Percentiles rank a stretch among this genome's conserved stretches.
Conservation (phyloP, 1,140 invertebrate genomes). For the Drosophila pachea region DNA sequence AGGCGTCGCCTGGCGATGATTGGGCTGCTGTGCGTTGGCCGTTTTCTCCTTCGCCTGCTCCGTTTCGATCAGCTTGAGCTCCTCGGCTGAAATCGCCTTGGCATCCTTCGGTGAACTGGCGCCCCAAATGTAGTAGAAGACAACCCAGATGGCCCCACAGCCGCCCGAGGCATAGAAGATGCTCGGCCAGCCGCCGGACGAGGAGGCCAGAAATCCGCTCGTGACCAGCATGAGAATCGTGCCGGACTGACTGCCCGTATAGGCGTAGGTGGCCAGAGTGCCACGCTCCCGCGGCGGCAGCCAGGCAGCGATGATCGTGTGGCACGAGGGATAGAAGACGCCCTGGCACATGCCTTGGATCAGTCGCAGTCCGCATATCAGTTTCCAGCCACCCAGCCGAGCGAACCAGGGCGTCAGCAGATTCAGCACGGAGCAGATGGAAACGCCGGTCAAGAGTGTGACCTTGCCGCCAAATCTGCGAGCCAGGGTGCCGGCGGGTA, state of each 20-base stretch:
- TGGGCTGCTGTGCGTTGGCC: constrained; percentile 1
- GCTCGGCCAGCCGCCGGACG: constrained; percentile 85
- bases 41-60: constrained; percentile 17
- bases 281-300: constrained; percentile 81
- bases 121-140: constrained; percentile 79
- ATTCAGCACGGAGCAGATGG: constrained; percentile 74
- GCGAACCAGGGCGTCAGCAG: constrained; percentile 75
- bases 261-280: constrained; percentile 80
- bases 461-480: constrained; percentile 83
- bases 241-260: constrained; percentile 84
- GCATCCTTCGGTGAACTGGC: constrained; percentile 83
- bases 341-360: constrained; percentile 88
- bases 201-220: constrained; percentile 82
- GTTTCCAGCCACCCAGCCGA: constrained; percentile 80
- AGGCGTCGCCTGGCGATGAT: constrained; percentile 78
- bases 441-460: constrained; percentile 15
- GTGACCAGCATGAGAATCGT: constrained; percentile 84
- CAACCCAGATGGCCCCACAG: constrained; percentile 82
- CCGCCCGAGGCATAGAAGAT: constrained; percentile 86
- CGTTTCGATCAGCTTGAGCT: constrained; percentile 36
- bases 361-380: constrained; percentile 81
- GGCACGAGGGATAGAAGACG: constrained; percentile 86
- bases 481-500: constrained; percentile 84
- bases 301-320: constrained; percentile 90
- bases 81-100: constrained; percentile 80